phyloP scores from a whole-genome alignment of 2,888 invertebrate genomes.

The Plagodis dolabraria region DNA sequence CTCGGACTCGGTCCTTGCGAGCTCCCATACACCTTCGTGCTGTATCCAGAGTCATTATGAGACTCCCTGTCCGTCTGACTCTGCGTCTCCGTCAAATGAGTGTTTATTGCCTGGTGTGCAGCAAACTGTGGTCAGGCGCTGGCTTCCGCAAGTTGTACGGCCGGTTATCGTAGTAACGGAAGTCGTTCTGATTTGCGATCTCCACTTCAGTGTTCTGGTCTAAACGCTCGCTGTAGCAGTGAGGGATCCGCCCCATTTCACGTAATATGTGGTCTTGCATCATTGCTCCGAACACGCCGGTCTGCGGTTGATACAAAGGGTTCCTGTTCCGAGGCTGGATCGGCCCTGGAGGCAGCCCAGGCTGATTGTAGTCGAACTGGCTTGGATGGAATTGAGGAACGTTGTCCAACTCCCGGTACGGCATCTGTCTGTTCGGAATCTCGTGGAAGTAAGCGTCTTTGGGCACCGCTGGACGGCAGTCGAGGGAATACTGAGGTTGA shows the following conservation, averaged over 20 bases:
- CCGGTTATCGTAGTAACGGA: slow-evolving; percentile 74
- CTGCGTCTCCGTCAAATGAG: slow-evolving; percentile 76
- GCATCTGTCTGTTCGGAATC: slow-evolving; percentile 80
- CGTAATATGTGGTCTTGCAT: slow-evolving; percentile 81
- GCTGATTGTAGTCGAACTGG: slow-evolving; percentile 67
- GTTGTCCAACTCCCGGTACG: slow-evolving; percentile 60
- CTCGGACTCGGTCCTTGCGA: slow-evolving; percentile 92
- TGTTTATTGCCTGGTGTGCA: slow-evolving; percentile 80
- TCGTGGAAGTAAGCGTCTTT: slow-evolving; percentile 87
- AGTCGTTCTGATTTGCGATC: slow-evolving; percentile 76
- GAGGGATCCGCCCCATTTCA: slow-evolving; percentile 81
- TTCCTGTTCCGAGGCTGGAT: slow-evolving; percentile 70
- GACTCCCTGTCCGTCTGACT: slow-evolving; percentile 86
- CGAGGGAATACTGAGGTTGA: slow-evolving; percentile 52
- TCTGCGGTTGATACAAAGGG: slow-evolving; percentile 74
- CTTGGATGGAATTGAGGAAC: slow-evolving; percentile 59
- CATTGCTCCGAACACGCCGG: slow-evolving; percentile 80
- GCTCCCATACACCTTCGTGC: slow-evolving; percentile 92
- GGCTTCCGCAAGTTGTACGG: slow-evolving; percentile 59
- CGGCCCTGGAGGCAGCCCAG: slow-evolving; percentile 64
- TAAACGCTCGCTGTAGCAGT: slow-evolving; percentile 77
- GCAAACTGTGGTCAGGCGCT: slow-evolving; percentile 69
- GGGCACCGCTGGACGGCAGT: slow-evolving; percentile 74
- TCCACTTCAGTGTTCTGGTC: slow-evolving; percentile 79
- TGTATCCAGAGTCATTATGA: slow-evolving; percentile 94